A percentile compares a stretch with the other conserved stretches of the same genome.
These are phyloP conservation scores for Pithys albifrons DNA, from an alignment of 2,113 vertebrate species.

Conservation along the genomic window DNA sequence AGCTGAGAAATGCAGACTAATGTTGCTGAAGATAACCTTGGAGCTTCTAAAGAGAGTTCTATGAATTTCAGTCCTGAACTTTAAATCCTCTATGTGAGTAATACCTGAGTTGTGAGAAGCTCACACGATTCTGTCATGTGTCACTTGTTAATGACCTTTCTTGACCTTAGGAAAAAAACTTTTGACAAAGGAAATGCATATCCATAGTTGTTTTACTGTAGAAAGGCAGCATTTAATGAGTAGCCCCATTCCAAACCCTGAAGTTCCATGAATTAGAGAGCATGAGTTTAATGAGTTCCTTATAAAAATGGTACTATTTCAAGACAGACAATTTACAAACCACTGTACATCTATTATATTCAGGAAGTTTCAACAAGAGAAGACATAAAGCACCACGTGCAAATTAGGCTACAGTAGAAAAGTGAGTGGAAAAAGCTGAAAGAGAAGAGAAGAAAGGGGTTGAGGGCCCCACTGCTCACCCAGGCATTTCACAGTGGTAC, in stretches of 20 bases:
- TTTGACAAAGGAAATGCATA: neutral
- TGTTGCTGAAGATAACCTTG: neutral
- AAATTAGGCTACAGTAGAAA: neutral
- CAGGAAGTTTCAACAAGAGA: neutral
- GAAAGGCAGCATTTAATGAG: neutral
- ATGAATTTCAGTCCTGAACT: slow-evolving; percentile 47
- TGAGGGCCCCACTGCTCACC: neutral
- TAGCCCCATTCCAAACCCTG: neutral
- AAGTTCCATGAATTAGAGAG: neutral
- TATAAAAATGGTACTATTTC: neutral
- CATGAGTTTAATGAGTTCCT: neutral
- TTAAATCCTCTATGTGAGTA: neutral
- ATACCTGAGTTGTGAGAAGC: neutral
- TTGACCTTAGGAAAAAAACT: neutral
- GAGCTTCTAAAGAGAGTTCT: neutral
- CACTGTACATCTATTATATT: neutral
- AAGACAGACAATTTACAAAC: neutral
- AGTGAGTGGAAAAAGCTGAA: neutral
- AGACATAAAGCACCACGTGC: neutral
- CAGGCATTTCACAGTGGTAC: neutral
- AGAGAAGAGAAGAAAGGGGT: neutral
- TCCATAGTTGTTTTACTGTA: neutral
- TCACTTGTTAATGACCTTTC: neutral
- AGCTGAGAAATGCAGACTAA: neutral
- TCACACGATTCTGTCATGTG: neutral